Base-by-base conservation (phyloP, 2,113 vertebrate species). In the Parus major region DNA sequence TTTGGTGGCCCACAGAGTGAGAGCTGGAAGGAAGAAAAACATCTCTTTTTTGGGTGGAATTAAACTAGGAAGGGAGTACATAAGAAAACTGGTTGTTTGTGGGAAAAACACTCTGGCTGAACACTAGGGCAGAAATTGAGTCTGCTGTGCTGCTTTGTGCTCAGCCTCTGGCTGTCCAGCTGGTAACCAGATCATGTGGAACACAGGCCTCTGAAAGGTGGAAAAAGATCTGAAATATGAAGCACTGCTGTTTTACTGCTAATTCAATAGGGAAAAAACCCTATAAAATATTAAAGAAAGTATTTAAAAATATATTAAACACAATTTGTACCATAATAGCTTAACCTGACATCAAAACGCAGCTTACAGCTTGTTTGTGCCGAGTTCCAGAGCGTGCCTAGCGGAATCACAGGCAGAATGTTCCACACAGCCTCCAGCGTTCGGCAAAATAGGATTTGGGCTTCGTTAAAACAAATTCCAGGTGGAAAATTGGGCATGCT, bases 301-400 rank as follows among this genome's bases (percentile, higher is more conserved):
- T 97, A 97, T 97, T 97, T 97, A 96, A 97, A 96, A 97, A 97
- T 97, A 97, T 97, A 97, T 97, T 97, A 97, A 97, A 97, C 96
- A 95, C 96, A 97, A 97, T 97, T 97, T 97, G 97, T 97, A 96
- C 93, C 94, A 75, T 95, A 97, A 97, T 97, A 95, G 95, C 86
- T 97, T 96, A 95, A 95, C 96, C 93, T 73, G 93, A 96, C 90
- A 95, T 96, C 96, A 97, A 89, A 97, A 97, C 24, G 11, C 95
- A 82, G 95, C 92, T 90, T 92, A 87, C 88, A 91, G 90, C 93
- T 94, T 95, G 96, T 96, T 96, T 96, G 91, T 94, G 80, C 95
- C 15, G 5, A 69, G 91, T 91, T 96, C 61, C 95, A 83, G 23
- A 90, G 85, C 3, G 72, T 19, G 69, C 90, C 52, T 56, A 84